Conservation (phyloP, 2,888 invertebrate genomes). For the Sepiola atlantica region DNA sequence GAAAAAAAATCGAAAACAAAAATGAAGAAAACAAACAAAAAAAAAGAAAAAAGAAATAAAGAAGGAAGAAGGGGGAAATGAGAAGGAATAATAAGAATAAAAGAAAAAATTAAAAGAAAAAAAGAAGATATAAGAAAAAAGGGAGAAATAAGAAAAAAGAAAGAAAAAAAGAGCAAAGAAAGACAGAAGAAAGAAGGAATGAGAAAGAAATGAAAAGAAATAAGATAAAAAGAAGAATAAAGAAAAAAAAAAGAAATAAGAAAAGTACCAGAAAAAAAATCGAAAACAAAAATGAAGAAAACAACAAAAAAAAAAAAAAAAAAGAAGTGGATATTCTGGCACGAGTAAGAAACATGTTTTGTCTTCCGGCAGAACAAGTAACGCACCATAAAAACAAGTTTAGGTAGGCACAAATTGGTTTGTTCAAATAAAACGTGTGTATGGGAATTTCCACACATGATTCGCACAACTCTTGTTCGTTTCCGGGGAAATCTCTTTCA, state of each 20-base stretch:
- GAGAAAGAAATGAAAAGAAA: too few relatives aligned
- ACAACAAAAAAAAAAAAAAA: too few relatives aligned
- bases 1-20: too few relatives aligned
- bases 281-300: too few relatives aligned
- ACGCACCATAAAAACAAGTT: background rate
- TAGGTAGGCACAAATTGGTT: background rate
- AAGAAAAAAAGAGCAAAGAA: too few relatives aligned
- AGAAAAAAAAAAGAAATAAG: too few relatives aligned
- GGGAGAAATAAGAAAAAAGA: too few relatives aligned
- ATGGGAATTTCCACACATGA: constrained; percentile 10
- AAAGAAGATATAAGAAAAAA: background rate
- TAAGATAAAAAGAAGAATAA: too few relatives aligned
- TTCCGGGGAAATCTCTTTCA: background rate
- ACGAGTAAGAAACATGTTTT: background rate
- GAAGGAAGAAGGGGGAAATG: background rate
- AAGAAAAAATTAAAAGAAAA: background rate
- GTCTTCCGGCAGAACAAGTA: constrained; percentile 6
- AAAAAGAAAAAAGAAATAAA: background rate
- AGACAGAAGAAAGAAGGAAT: too few relatives aligned
- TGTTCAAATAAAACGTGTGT: background rate
- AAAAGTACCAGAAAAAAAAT: too few relatives aligned
- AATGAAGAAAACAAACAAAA: background rate
- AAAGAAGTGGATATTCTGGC: background rate
- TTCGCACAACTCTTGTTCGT: background rate
- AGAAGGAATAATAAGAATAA: background rate